Base-by-base conservation (phyloP, 2,797 vertebrate species). In the Diplodus puntazzo region DNA sequence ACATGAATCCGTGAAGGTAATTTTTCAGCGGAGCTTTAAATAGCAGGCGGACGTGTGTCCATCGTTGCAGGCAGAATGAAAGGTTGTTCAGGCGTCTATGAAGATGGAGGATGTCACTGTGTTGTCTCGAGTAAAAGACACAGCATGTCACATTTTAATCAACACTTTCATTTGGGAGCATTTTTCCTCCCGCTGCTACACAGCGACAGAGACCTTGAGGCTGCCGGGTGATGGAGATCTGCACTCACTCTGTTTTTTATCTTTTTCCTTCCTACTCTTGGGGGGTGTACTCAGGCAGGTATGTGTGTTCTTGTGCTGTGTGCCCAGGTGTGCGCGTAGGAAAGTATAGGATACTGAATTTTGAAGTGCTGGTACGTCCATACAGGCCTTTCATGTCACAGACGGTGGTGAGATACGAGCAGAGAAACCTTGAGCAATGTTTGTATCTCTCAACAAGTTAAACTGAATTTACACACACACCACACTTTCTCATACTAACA, bases 141-240 rank as follows among this genome's bases (percentile, higher is more conserved):
- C 83, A 87, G 86, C 87, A 39, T 83, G 90, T 90, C 92, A 90
- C 91, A 92, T 95, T 95, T 95, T 94, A 93, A 95, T 95, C 93
- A 95, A 94, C 92, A 83, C 88, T 91, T 91, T 89, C 89, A 92
- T 92, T 92, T 91, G 77, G 89, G 90, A 81, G 82, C 87, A 91
- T 92, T 91, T 93, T 80, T 94, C 87, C 89, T 90, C 79, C 88
- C 42, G 71, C 83, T 85, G 87, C 82, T 69, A 12, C 85, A 61
- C 74, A 34, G 80, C 75, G 79, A 92, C 90, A 81, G 84, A 92
- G 94, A 89, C 95, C 95, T 95, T 95, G 94, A 92, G 91, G n/a
- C 77, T 85, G 64, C 82, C 17, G 87, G 83, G 83, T 94, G 93
- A 95, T 95, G 90, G 93, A 95, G 89, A 87, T 83, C 78, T 77